A percentile compares a stretch with the other conserved stretches of the same genome.
These are phyloP conservation scores for Sebastiscus albofasciatus DNA, from an alignment of 2,797 vertebrate genomes.

Conservation along the genomic window DNA sequence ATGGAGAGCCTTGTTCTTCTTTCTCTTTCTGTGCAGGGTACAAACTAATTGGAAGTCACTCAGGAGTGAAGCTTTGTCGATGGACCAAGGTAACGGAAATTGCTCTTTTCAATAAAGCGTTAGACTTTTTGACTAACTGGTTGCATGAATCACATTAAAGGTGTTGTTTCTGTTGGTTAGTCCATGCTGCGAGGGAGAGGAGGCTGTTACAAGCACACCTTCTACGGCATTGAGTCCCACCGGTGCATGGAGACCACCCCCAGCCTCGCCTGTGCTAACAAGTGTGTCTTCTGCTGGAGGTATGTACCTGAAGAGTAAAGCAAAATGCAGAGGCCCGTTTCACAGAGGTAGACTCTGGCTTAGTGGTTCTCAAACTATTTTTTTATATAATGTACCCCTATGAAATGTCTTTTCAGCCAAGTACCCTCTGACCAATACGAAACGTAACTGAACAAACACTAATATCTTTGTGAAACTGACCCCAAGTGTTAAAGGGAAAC, in stretches of 20 bases:
- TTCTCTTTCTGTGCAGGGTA: slow-evolving; percentile 84
- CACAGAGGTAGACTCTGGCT: not conserved
- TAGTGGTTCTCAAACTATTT: not conserved
- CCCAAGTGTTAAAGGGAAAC: not conserved
- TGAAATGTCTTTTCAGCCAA: no score
- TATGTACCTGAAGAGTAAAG: slow-evolving; percentile 52
- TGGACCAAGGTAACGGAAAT: slow-evolving; percentile 92
- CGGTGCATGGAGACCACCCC: slow-evolving; percentile 97
- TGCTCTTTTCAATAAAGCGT: not conserved
- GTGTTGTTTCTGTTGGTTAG: slow-evolving; percentile 65
- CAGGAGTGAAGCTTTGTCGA: slow-evolving; percentile 95
- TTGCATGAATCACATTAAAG: not conserved
- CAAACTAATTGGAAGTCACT: slow-evolving; percentile 94
- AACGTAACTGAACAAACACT: not conserved
- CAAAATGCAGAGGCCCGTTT: not conserved
- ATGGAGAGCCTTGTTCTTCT: not conserved
- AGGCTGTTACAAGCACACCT: slow-evolving; percentile 97
- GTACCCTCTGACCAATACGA: no score
- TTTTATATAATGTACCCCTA: not conserved
- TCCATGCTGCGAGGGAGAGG: slow-evolving; percentile 94
- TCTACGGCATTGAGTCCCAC: slow-evolving; percentile 96
- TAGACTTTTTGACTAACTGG: not conserved
- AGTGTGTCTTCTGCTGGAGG: slow-evolving; percentile 99
- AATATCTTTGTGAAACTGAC: not conserved
- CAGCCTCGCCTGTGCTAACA: slow-evolving; percentile 95